Evolutionary conservation across 2,888 invertebrate species (phyloP).

Genomic region (Proisotoma minuta): DNA sequence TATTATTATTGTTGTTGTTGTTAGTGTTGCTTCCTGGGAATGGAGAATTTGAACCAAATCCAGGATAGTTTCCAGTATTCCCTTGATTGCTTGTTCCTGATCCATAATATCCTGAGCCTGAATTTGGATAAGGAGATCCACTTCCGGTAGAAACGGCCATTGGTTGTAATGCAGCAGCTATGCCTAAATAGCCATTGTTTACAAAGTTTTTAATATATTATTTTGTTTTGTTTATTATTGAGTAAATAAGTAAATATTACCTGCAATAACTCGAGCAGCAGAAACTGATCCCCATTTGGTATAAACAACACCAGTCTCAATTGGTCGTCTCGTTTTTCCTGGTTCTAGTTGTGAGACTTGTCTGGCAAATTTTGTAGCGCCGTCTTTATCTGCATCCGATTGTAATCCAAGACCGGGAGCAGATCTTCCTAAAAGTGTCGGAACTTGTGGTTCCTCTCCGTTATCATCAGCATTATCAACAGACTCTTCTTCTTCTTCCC

Average conservation of each 20-base stretch:
- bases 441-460: background rate
- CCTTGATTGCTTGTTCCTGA: background rate
- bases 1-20: constrained; percentile 7
- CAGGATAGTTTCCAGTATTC: background rate
- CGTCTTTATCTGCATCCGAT: constrained; percentile 4
- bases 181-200: constrained; percentile 22
- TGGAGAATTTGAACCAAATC: background rate
- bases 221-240: no score
- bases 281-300: constrained; percentile 41
- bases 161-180: constrained; percentile 41
- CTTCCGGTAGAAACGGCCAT: constrained; percentile 10
- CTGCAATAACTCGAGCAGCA: constrained; percentile 37
- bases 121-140: constrained; percentile 10
- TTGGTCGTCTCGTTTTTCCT: constrained; percentile 32
- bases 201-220: no score
- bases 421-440: background rate
- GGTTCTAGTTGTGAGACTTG: constrained; percentile 15
- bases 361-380: constrained; percentile 4
- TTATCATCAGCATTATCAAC: background rate
- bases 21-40: background rate
- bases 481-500: background rate
- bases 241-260: no score
- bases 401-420: background rate
- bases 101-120: constrained; percentile 15
- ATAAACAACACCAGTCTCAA: constrained; percentile 45